Evolutionary conservation across 2,797 vertebrate species (phyloP), one percentile per base, ranked within the genome.

Genomic region (Rhynchotus rufescens): DNA sequence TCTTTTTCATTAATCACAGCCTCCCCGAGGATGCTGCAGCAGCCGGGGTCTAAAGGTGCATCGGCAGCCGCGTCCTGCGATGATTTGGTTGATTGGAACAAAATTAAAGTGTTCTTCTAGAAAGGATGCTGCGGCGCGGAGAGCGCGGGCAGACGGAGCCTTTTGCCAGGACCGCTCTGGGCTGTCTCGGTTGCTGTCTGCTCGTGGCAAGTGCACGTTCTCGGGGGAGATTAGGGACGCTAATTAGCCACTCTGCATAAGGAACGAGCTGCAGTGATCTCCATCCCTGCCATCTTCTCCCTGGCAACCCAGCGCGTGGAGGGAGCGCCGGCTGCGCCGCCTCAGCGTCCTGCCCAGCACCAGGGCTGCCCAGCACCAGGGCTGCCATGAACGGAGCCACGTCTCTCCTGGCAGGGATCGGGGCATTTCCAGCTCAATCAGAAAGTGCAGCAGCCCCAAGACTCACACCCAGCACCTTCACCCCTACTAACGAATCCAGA

Each of bases 1-100:
- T 94, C 86, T 95, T 96, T 95, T 94, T 95, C 95, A 95, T 96
- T 96, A 95, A 96, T 96, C 96, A 96, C 87, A 93, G 86, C 77
- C 86, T 94, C 95, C 94, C 96, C 49, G 15, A 94, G 95, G 93
- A 93, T 92, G 90, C 90, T 19, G 84, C 93, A 56, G 93, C 93
- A 90, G 84, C 86, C 86, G 2, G 90, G 94, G 93, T 95, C 93
- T 88, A 93, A 93, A 95, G 93, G 93, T 94, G 90, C 40, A 1
- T 56, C 88, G 96, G 84, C 95, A 95, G 96, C 94, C 77, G 82
- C 92, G 36, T 94, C 73, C 93, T 92, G 60, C 54, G 86, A 86
- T 96, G 88, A 94, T 94, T 96, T 93, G 93, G 76, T 95, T 95
- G 94, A 94, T 96, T 95, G 95, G 94, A 95, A 92, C 74, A 94